Conservation (phyloP, 2,888 invertebrate genomes). For the Chrysolina haemoptera region DNA sequence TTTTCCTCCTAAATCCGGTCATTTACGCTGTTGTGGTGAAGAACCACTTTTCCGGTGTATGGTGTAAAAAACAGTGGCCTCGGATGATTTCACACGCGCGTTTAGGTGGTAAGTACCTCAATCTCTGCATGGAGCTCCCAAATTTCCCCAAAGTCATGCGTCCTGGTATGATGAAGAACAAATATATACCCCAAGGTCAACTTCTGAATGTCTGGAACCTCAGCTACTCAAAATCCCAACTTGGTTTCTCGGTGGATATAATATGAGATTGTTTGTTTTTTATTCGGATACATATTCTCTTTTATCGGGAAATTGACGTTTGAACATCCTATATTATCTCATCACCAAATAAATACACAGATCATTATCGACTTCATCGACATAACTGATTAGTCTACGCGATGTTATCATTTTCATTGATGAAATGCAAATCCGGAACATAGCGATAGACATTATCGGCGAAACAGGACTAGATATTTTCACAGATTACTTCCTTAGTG, state of each 20-base stretch:
- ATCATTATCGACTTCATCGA: background rate
- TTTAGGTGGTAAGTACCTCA: constrained; percentile 61
- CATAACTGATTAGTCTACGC: background rate
- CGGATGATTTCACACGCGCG: constrained; percentile 69
- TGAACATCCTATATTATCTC: constrained; percentile 2
- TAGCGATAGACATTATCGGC: no score
- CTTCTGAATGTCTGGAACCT: constrained; percentile 22
- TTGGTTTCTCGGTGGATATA: background rate
- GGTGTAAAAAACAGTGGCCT: constrained; percentile 70
- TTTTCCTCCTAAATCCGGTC: constrained; percentile 11
- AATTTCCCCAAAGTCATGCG: constrained; percentile 37
- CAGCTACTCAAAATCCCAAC: background rate
- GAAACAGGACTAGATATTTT: no score
- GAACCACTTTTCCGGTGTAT: constrained; percentile 62
- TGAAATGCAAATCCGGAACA: background rate
- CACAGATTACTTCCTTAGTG: no score
- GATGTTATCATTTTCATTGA: background rate
- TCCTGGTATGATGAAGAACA: constrained; percentile 31
- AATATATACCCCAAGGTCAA: constrained; percentile 33
- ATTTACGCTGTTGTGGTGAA: constrained; percentile 35
- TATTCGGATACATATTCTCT: background rate
- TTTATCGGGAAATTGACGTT: background rate
- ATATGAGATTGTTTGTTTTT: background rate
- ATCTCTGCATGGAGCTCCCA: background rate
- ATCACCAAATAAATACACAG: background rate